phyloP scores from a whole-genome alignment of 1,140 invertebrate species.

The Neodiprion lecontei region DNA sequence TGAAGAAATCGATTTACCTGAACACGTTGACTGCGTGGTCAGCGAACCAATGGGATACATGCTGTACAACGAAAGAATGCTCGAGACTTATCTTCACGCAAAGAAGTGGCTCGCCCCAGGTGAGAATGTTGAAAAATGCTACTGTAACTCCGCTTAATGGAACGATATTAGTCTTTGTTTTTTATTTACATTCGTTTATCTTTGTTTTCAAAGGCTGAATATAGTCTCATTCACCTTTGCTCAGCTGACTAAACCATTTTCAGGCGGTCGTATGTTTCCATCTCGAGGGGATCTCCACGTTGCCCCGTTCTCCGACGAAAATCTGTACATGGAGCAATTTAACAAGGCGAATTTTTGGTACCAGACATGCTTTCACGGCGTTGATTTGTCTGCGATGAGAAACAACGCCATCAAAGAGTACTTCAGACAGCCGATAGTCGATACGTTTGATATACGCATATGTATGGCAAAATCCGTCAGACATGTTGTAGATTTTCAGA shows the following conservation, averaged over 20 bases:
- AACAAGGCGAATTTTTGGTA: constrained; percentile 99
- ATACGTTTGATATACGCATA: constrained; percentile 98
- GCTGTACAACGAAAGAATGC: constrained; percentile 99
- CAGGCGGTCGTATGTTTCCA: constrained; percentile 88
- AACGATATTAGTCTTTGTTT: background rate
- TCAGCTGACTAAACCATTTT: background rate
- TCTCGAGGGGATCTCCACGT: constrained; percentile 95
- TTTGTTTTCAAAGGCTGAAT: too few species aligned
- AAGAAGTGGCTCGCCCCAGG: constrained; percentile 96
- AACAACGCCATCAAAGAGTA: constrained; percentile 96
- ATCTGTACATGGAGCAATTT: constrained; percentile 97
- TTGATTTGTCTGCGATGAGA: constrained; percentile 90
- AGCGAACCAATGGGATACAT: constrained; percentile 99
- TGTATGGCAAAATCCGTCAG: constrained; percentile 95
- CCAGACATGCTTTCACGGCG: constrained; percentile 97
- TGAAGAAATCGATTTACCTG: constrained; percentile 96
- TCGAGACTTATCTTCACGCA: constrained; percentile 98
- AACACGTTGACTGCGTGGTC: constrained; percentile 96
- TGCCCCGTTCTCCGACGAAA: constrained; percentile 98
- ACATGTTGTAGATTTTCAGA: constrained; percentile 95
- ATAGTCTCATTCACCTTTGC: too few species aligned
- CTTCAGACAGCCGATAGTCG: constrained; percentile 98
- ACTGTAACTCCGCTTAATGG: too few species aligned
- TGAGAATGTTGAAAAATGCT: constrained; percentile 63
- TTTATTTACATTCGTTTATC: background rate